phyloP scores from a whole-genome alignment of 2,113 vertebrate genomes.

The Columba janthina region DNA sequence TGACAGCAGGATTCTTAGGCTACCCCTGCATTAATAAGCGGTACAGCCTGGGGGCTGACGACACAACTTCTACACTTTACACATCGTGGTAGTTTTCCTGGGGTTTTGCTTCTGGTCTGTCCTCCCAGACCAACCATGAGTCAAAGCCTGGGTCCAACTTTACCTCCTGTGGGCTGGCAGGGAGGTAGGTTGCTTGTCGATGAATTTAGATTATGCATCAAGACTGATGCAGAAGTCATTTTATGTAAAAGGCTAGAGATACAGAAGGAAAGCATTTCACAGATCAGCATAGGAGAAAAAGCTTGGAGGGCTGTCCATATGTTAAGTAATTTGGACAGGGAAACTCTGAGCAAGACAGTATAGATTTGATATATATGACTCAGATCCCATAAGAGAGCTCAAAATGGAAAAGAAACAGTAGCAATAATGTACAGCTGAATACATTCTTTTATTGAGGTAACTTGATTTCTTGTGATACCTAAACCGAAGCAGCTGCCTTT shows the following conservation, averaged over 20 bases:
- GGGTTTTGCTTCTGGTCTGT: background rate
- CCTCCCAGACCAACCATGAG: fast-evolving
- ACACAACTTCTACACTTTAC: fast-evolving
- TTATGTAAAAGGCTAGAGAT: background rate
- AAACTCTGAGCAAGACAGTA: background rate
- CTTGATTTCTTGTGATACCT: background rate
- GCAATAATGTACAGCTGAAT: background rate
- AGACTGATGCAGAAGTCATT: background rate
- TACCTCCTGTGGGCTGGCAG: background rate
- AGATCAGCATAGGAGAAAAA: background rate
- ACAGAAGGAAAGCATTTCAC: background rate
- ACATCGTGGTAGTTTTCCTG: fast-evolving
- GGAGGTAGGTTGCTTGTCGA: fast-evolving
- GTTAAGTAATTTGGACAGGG: background rate
- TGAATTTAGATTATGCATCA: background rate
- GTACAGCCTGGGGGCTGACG: background rate
- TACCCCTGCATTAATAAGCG: fast-evolving
- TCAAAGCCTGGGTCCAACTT: background rate
- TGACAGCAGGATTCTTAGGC: background rate
- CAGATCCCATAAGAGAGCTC: background rate
- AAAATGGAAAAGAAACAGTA: background rate
- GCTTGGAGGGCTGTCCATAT: background rate
- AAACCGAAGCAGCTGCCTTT: background rate
- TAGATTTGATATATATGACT: fast-evolving
- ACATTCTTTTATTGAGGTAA: background rate